phyloP scores from a whole-genome alignment of 2,888 invertebrate genomes.

The Cerastis leucographa region DNA sequence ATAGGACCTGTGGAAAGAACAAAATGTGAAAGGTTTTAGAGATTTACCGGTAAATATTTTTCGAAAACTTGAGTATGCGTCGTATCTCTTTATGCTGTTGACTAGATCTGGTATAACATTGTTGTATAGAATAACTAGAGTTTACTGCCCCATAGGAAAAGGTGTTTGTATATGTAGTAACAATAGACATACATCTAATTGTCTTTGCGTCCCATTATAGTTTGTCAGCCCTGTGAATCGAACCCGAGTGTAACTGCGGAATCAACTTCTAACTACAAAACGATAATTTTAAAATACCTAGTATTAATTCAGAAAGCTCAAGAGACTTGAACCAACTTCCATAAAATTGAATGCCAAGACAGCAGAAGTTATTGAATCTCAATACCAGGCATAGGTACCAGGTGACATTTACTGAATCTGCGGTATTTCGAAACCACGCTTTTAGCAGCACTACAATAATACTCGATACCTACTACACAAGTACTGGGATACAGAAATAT shows the following conservation, averaged over 20 bases:
- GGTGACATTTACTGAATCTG: slow-evolving; percentile 43
- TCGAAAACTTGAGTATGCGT: not conserved
- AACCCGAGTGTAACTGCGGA: not conserved
- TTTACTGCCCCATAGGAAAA: not conserved
- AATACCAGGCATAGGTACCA: not conserved
- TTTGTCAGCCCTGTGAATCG: not conserved
- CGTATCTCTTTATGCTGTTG: not conserved
- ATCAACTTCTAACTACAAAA: not conserved
- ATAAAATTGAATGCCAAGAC: slow-evolving; percentile 32
- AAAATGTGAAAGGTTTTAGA: not conserved
- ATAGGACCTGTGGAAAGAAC: not conserved
- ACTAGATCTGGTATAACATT: not conserved
- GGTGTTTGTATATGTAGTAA: not conserved
- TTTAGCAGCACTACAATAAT: slow-evolving; percentile 32
- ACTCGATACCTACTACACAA: slow-evolving; percentile 6
- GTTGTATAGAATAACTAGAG: not conserved
- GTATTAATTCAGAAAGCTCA: no score
- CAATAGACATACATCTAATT: not conserved
- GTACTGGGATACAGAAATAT: slow-evolving; percentile 1
- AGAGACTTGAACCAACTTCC: not conserved
- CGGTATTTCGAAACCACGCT: slow-evolving; percentile 38
- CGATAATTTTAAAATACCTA: not conserved
- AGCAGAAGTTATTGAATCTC: slow-evolving; percentile 7
- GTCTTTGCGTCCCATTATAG: not conserved
- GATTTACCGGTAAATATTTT: not conserved